phyloP scores from a whole-genome alignment of 2,113 vertebrate species.

The Trochalopteron elliotii region DNA sequence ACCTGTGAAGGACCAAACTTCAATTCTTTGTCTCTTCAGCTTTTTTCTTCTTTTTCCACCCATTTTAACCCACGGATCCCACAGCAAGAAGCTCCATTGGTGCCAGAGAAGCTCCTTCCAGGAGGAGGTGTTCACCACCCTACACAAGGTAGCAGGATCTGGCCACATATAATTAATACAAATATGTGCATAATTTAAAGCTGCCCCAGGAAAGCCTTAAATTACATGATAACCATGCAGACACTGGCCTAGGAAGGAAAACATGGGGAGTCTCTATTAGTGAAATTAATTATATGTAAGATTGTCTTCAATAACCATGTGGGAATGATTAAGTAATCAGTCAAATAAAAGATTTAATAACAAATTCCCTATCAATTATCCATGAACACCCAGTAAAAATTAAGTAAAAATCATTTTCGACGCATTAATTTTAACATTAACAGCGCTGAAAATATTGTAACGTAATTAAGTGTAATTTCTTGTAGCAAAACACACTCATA shows the following conservation, averaged over 20 bases:
- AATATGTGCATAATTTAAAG: conserved; percentile 70
- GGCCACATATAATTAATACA: conserved; percentile 56
- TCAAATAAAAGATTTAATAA: conserved; percentile 72
- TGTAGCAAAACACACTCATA: conserved; percentile 36
- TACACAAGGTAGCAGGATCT: conserved; percentile 36
- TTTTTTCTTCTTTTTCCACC: neutral
- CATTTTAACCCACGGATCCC: neutral
- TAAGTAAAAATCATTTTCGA: conserved; percentile 54
- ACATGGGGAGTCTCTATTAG: conserved; percentile 66
- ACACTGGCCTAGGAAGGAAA: conserved; percentile 56
- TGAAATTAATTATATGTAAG: conserved; percentile 71
- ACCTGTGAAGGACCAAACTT: neutral
- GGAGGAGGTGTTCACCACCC: neutral
- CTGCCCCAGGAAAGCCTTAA: conserved; percentile 66
- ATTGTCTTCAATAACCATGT: conserved; percentile 70
- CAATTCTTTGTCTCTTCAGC: neutral
- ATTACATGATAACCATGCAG: conserved; percentile 68
- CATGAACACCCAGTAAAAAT: conserved; percentile 62
- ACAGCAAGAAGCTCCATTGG: neutral
- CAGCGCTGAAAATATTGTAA: conserved; percentile 28
- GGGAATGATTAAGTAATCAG: conserved; percentile 71
- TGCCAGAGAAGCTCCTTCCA: neutral
- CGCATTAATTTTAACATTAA: conserved; percentile 34
- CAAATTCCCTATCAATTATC: conserved; percentile 68
- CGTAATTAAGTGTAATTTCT: conserved; percentile 56